Evolutionary conservation across 2,113 vertebrate species (phyloP), one percentile per base, ranked within the genome.

Genomic region (Saccopteryx bilineata): DNA sequence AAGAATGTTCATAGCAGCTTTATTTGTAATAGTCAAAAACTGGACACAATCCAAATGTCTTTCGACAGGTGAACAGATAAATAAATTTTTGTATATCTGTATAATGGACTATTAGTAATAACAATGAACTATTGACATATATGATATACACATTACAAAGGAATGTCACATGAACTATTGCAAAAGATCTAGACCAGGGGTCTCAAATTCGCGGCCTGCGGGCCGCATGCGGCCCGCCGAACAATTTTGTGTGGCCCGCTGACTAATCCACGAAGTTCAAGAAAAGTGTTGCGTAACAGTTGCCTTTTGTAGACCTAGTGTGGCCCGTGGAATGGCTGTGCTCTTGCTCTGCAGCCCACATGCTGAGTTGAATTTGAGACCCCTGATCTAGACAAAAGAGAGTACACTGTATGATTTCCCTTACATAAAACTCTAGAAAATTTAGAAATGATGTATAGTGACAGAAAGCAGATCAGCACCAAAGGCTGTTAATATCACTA

Each of bases 361-460:
- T n/a, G n/a, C n/a, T n/a, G n/a, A n/a, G n/a, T n/a, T n/a, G n/a
- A n/a, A n/a, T n/a, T n/a, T n/a, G n/a, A n/a, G n/a, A n/a, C n/a
- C n/a, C n/a, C n/a, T n/a, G n/a, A 61, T 15, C 33, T 26, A 88
- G n/a, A 65, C 28, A 80, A 80, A 82, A 82, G 91, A 86, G n/a
- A 81, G 74, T 58, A 86, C 54, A 28, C 11, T 91, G 1, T 39
- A 50, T 39, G n/a, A 87, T 66, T 91, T 26, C 9, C 31, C 68
- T 92, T 87, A 92, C 14, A 5, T 81, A 88, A 88, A 91, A 72
- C 54, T 78, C 21, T 87, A 46, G 68, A 87, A 60, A 87, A 82
- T 15, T 82, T 52, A 82, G 60, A 56, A 39, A 58, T 86, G 58
- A 75, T 65, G 28, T 87, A 28, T 48, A 72, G 23, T n/a, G 13